Conservation (phyloP, 2,888 invertebrate genomes). For the Xestia xanthographa region DNA sequence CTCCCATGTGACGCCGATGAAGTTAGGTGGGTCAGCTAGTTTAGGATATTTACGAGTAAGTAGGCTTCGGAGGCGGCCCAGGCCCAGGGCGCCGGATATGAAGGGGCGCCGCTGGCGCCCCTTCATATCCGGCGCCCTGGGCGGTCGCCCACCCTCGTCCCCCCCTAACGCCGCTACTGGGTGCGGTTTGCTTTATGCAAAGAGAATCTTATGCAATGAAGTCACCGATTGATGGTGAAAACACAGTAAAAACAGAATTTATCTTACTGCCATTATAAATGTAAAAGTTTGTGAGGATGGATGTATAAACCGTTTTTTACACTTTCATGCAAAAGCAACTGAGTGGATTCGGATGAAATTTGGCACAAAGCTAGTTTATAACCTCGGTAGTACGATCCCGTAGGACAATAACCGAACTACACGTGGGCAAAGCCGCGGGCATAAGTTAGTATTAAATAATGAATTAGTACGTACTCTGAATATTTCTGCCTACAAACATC, state of each 20-base stretch:
- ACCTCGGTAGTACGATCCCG: background rate
- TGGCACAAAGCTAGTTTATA: background rate
- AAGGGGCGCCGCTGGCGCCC: no score
- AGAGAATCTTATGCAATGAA: background rate
- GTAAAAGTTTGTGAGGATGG: background rate
- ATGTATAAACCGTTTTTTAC: background rate
- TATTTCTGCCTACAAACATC: conserved; percentile 70
- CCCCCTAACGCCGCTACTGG: no score
- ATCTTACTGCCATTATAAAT: background rate
- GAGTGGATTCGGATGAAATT: background rate
- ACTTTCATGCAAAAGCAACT: background rate
- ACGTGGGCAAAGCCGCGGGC: background rate
- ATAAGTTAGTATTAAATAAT: background rate
- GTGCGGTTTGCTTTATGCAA: background rate
- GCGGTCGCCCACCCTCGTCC: no score
- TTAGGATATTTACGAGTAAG: no score
- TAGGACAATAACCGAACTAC: background rate
- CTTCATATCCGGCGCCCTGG: no score
- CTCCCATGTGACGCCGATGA: no score
- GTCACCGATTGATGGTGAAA: background rate
- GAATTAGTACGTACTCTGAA: conserved; percentile 65
- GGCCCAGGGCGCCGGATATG: no score
- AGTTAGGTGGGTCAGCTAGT: no score
- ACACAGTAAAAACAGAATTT: background rate
- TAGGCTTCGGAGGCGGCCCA: no score